Conservation (phyloP, 2,888 invertebrate species). For the Melipona bicolor region DNA sequence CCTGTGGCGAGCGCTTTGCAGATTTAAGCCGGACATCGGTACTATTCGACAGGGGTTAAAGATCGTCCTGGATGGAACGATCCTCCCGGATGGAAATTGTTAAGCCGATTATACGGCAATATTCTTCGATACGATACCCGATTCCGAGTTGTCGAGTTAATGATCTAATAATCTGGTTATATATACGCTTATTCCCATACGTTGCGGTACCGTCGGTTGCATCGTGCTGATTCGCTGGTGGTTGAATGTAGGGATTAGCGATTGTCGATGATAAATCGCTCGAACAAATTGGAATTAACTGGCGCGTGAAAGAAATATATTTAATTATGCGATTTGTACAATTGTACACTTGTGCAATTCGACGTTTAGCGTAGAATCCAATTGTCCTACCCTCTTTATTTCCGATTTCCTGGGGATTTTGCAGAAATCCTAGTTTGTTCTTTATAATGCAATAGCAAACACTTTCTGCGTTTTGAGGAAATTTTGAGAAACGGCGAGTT, state of each 20-base stretch:
- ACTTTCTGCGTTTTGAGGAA: neutral
- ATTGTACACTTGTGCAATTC: no score
- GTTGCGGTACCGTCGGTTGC: neutral
- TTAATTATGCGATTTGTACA: no score
- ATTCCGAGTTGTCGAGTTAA: neutral
- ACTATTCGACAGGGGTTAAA: conserved; percentile 45
- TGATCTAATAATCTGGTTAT: neutral
- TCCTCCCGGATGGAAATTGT: conserved; percentile 18
- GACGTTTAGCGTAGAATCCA: no score
- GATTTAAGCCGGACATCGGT: conserved; percentile 80
- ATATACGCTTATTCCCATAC: neutral
- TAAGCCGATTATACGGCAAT: conserved; percentile 26
- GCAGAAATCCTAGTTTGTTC: no score
- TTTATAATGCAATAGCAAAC: no score
- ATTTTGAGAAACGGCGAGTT: neutral
- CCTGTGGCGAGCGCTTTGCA: conserved; percentile 66
- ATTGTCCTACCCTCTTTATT: no score
- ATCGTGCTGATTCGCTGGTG: neutral
- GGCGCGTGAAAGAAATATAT: no score
- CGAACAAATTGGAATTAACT: no score
- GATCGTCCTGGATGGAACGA: neutral
- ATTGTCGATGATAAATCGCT: no score
- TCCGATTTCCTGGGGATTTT: no score
- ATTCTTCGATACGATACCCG: neutral
- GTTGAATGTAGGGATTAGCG: no score